Conservation (phyloP, 2,113 vertebrate species). For the Oncorhynchus masou region DNA sequence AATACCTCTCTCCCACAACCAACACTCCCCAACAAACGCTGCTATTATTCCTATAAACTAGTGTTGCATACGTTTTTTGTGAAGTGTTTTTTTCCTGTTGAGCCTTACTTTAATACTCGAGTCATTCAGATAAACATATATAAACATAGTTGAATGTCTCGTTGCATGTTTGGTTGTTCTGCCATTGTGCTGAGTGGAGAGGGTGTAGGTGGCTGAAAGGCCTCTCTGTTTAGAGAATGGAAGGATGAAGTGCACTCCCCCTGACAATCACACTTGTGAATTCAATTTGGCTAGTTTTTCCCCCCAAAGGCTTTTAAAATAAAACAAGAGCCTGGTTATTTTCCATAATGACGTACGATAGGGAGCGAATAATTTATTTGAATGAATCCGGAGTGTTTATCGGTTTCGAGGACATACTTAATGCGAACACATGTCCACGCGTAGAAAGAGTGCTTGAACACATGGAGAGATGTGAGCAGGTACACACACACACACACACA, state of each 20-base stretch:
- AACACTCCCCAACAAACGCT: too few relatives aligned
- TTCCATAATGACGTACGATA: slow-evolving; percentile 43
- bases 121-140: slow-evolving; percentile 53
- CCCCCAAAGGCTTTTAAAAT: slow-evolving; percentile 40
- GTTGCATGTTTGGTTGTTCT: slow-evolving; percentile 65
- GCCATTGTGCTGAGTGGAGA: slow-evolving; percentile 50
- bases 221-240: slow-evolving; percentile 57
- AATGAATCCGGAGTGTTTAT: slow-evolving; percentile 45
- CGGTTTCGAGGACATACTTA: slow-evolving; percentile 22
- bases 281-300: slow-evolving; percentile 50
- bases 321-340: slow-evolving; percentile 55
- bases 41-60: neutral
- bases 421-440: neutral
- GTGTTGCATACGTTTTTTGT: neutral
- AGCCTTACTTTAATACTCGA: neutral
- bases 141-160: slow-evolving; percentile 60
- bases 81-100: neutral
- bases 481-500: neutral
- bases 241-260: slow-evolving; percentile 62
- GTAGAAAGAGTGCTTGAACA: neutral
- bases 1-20: too few relatives aligned
- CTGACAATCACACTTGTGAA: slow-evolving; percentile 64
- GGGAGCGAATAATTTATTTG: slow-evolving; percentile 50
- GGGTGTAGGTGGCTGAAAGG: slow-evolving; percentile 55
- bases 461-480: neutral